These are phyloP conservation scores for Microctonus aethiopoides DNA, from an alignment of 2,888 invertebrate genomes.

Conservation along the genomic window DNA sequence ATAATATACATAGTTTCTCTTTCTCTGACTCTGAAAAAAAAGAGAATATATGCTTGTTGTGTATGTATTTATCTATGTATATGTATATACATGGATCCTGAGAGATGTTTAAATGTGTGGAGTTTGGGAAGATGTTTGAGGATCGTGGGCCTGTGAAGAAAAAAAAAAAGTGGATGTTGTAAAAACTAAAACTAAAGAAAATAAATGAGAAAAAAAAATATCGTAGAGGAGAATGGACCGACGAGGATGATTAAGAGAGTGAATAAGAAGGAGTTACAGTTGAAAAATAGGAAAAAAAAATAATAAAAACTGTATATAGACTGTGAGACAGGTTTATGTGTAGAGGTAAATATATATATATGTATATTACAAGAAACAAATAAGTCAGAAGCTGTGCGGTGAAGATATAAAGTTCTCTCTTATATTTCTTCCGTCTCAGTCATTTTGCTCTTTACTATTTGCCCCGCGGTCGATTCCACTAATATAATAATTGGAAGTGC, in stretches of 20 bases:
- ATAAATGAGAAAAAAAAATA: neutral
- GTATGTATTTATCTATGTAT: neutral
- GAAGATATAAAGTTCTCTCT: constrained; percentile 4
- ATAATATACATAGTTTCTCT: constrained; percentile 2
- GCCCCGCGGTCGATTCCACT: constrained; percentile 34
- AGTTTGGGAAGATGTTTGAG: neutral
- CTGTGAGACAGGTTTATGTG: no score
- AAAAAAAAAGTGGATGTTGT: neutral
- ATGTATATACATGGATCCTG: neutral
- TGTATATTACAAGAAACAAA: neutral
- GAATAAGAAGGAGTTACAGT: neutral
- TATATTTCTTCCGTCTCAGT: neutral
- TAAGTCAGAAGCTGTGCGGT: constrained; percentile 4
- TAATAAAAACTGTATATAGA: no score
- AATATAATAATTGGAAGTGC: constrained; percentile 42
- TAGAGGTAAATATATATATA: no score
- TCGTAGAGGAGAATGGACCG: neutral
- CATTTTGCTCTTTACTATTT: constrained; percentile 14
- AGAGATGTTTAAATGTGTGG: neutral
- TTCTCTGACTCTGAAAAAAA: neutral
- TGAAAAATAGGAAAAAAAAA: neutral
- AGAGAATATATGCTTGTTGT: constrained; percentile 2
- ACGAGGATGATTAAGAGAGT: neutral
- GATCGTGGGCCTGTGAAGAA: neutral
- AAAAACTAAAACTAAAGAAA: neutral